A percentile compares a stretch with the other conserved stretches of the same genome.
Evolutionary conservation across 2,888 invertebrate genomes (phyloP).

Genomic region (Torymus tubicola): DNA sequence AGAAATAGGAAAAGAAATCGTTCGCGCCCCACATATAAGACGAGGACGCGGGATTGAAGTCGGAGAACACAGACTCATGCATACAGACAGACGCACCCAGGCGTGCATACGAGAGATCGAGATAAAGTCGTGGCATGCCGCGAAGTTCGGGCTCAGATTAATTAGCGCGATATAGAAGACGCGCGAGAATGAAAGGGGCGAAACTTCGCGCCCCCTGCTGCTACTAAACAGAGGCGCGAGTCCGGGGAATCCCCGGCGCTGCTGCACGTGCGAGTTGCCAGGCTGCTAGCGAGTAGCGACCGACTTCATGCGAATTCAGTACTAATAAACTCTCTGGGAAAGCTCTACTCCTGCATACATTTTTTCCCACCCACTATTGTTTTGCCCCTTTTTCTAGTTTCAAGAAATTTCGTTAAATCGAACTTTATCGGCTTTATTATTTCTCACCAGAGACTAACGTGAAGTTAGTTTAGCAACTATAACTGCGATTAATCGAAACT

Average conservation of each 20-base stretch:
- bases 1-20: not conserved
- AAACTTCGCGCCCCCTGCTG: conserved; percentile 33
- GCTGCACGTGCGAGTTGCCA: not conserved
- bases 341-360: not conserved
- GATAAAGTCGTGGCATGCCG: conserved; percentile 37
- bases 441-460: conserved; percentile 1
- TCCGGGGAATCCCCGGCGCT: too few species aligned
- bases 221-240: conserved; percentile 4
- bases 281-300: conserved; percentile 5
- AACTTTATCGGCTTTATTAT: conserved; percentile 13
- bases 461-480: conserved; percentile 9
- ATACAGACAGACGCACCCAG: not conserved
- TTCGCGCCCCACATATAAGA: not conserved
- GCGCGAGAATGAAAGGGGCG: conserved; percentile 40
- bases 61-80: conserved; percentile 4
- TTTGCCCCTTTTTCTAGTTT: not conserved
- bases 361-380: not conserved
- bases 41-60: not conserved
- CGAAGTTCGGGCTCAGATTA: conserved; percentile 43
- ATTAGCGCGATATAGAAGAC: conserved; percentile 40
- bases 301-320: not conserved
- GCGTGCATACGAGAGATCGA: conserved; percentile 20
- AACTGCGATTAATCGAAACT: conserved; percentile 19
- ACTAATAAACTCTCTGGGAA: conserved; percentile 1
- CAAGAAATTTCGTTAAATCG: conserved; percentile 2